Percentiles rank a stretch among this genome's conserved stretches.
Conservation (phyloP, 1,140 invertebrate species). For the Brevipalpus yothersi region DNA sequence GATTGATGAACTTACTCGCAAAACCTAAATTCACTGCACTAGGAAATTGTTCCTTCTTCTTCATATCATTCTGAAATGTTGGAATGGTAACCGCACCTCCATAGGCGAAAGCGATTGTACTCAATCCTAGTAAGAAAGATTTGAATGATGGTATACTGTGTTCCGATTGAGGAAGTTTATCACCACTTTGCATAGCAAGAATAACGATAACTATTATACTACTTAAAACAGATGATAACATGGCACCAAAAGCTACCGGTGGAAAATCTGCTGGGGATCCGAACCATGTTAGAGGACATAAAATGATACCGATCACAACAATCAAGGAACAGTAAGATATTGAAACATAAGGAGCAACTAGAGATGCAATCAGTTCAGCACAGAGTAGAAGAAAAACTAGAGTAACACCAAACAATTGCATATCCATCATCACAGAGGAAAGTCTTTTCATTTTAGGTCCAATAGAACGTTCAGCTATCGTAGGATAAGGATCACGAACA, state of each 20-base stretch:
- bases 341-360: slow-evolving; percentile 23
- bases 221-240: neutral
- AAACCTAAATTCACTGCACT: slow-evolving; percentile 27
- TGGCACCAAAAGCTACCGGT: slow-evolving; percentile 13
- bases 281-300: slow-evolving; percentile 37
- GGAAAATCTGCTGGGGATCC: slow-evolving; percentile 45
- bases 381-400: slow-evolving; percentile 41
- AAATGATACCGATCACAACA: slow-evolving; percentile 29
- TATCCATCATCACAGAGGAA: slow-evolving; percentile 18
- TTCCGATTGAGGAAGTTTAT: neutral
- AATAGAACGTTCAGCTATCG: slow-evolving; percentile 2
- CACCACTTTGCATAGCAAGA: neutral
- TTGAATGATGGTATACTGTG: slow-evolving; percentile 12
- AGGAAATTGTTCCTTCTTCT: slow-evolving; percentile 28
- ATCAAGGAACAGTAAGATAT: slow-evolving; percentile 30
- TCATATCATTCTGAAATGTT: slow-evolving; percentile 42
- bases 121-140: slow-evolving; percentile 34
- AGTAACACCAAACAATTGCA: slow-evolving; percentile 38
- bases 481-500: slow-evolving; percentile 6
- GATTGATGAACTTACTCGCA: slow-evolving; percentile 19
- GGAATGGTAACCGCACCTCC: slow-evolving; percentile 39
- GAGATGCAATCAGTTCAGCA: slow-evolving; percentile 31
- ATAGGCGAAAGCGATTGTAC: slow-evolving; percentile 36
- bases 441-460: slow-evolving; percentile 1
- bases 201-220: neutral